A percentile compares a stretch with the other conserved stretches of the same genome.
Conservation (phyloP, 1,140 invertebrate genomes). For the Dreissena polymorpha region DNA sequence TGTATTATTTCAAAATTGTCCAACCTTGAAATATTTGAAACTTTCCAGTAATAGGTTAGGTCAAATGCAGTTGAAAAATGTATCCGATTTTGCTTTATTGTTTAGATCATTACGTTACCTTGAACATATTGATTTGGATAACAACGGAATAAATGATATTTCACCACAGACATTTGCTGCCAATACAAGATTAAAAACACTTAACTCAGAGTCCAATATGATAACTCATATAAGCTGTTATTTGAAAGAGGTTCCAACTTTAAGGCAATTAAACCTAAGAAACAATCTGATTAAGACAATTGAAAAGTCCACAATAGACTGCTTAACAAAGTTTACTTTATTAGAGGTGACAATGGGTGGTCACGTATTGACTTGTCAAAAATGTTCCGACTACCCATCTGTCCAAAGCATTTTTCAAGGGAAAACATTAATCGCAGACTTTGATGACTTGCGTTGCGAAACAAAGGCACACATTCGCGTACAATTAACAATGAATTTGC, state of each 20-base stretch:
- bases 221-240: background rate
- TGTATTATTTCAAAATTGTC: background rate
- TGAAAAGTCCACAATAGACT: too few species aligned
- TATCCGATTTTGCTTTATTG: background rate
- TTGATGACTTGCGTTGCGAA: too few species aligned
- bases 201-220: background rate
- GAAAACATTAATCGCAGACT: too few species aligned
- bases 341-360: too few species aligned
- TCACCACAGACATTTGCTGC: background rate
- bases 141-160: background rate
- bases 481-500: background rate
- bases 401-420: too few species aligned
- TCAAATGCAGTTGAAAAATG: background rate
- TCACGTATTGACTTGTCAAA: too few species aligned
- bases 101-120: background rate
- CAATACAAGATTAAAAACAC: background rate
- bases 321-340: too few species aligned
- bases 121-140: background rate
- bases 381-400: too few species aligned
- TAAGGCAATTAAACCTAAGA: background rate
- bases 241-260: background rate
- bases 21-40: background rate
- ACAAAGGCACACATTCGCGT: too few species aligned
- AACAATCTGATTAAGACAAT: too few species aligned
- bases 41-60: background rate